Conservation (phyloP, 1,140 invertebrate species). For the Drosophila tani region DNA sequence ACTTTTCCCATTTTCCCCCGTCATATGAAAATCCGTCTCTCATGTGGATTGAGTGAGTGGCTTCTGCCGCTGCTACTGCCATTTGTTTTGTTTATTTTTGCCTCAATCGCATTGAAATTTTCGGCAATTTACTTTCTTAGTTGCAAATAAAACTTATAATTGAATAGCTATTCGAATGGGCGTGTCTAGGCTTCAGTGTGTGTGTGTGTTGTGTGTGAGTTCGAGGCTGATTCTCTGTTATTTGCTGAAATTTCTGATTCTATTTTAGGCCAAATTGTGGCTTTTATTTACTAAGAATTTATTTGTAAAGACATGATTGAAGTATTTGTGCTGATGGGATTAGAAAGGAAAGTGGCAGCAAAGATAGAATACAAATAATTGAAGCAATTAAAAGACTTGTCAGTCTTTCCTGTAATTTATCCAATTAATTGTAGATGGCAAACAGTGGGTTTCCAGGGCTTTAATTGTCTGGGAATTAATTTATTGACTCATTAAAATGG, state of each 20-base stretch:
- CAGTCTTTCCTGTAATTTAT: not conserved
- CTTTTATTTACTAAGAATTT: slow-evolving; percentile 5
- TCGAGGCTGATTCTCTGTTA: slow-evolving; percentile 47
- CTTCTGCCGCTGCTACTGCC: slow-evolving; percentile 10
- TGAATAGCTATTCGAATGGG: slow-evolving; percentile 63
- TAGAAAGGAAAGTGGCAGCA: not conserved
- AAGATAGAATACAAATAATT: not conserved
- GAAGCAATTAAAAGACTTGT: not conserved
- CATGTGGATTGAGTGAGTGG: slow-evolving; percentile 38
- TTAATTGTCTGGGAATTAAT: not conserved
- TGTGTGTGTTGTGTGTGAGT: slow-evolving; percentile 4
- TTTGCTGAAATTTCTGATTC: slow-evolving; percentile 47
- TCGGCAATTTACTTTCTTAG: slow-evolving; percentile 48
- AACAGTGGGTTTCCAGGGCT: not conserved
- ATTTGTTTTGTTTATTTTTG: slow-evolving; percentile 66
- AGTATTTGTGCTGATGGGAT: slow-evolving; percentile 16
- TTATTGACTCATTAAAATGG: not conserved
- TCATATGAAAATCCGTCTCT: slow-evolving; percentile 32
- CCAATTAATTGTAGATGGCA: slow-evolving; percentile 10
- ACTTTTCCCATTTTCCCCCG: slow-evolving; percentile 51
- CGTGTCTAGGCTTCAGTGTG: slow-evolving; percentile 10
- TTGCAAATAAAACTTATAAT: slow-evolving; percentile 71
- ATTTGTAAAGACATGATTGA: slow-evolving; percentile 6
- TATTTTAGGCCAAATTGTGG: slow-evolving; percentile 24
- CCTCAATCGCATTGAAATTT: slow-evolving; percentile 48